Percentiles rank a stretch among this genome's conserved stretches.
phyloP scores from a whole-genome alignment of 2,113 vertebrate genomes.

The Ramphastos sulfuratus region DNA sequence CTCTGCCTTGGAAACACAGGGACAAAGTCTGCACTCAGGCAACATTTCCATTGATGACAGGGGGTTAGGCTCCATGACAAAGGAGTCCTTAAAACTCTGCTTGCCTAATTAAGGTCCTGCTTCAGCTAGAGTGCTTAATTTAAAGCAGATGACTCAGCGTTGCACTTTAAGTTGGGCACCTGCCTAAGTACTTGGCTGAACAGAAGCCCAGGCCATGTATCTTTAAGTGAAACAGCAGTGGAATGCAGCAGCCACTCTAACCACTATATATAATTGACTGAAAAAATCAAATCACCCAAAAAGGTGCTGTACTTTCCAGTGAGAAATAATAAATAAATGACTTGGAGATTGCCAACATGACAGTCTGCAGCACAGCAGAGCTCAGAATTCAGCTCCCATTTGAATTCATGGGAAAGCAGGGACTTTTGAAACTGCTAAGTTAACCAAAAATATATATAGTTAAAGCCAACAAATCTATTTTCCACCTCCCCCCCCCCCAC shows the following conservation, averaged over 20 bases:
- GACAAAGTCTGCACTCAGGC: background rate
- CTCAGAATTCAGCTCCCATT: slow-evolving; percentile 59
- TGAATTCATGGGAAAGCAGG: slow-evolving; percentile 65
- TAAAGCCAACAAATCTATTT: slow-evolving; percentile 68
- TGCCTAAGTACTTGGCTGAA: slow-evolving; percentile 55
- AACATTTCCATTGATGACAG: background rate
- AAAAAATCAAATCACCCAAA: slow-evolving; percentile 43
- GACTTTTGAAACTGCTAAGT: slow-evolving; percentile 63
- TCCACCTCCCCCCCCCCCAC: background rate
- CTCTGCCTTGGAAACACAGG: background rate
- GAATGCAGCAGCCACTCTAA: background rate
- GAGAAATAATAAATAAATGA: slow-evolving; percentile 57
- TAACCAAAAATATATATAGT: slow-evolving; percentile 69
- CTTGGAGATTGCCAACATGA: slow-evolving; percentile 35
- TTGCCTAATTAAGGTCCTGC: slow-evolving; percentile 23
- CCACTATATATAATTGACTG: slow-evolving; percentile 50
- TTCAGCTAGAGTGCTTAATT: slow-evolving; percentile 21
- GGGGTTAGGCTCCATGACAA: background rate
- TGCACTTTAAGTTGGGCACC: slow-evolving; percentile 50
- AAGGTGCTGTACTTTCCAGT: slow-evolving; percentile 29
- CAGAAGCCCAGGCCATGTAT: background rate
- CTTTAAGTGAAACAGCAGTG: slow-evolving; percentile 29
- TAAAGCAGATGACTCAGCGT: slow-evolving; percentile 46
- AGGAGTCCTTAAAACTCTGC: slow-evolving; percentile 15
- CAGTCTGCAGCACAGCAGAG: slow-evolving; percentile 42